phyloP scores from a whole-genome alignment of 1,140 invertebrate genomes.

The Daktulosphaira vitifoliae region DNA sequence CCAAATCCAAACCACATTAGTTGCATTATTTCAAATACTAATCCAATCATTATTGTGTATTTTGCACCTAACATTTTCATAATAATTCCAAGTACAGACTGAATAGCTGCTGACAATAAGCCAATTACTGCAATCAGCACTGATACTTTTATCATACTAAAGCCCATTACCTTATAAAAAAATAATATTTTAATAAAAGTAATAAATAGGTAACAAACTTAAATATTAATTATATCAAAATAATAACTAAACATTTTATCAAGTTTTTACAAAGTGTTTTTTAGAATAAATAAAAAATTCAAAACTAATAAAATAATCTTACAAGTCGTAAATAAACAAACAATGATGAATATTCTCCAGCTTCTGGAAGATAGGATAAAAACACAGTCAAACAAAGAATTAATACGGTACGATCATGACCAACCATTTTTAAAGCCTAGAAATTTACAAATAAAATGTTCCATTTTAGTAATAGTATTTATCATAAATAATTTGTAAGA shows the following conservation, averaged over 20 bases:
- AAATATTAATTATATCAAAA: too few species aligned
- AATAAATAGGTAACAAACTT: too few species aligned
- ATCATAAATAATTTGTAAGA: too few species aligned
- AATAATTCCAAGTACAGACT: conserved; percentile 79
- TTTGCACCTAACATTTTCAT: conserved; percentile 90
- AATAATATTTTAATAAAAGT: not conserved
- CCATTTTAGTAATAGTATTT: not conserved
- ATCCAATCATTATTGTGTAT: conserved; percentile 93
- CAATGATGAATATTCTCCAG: conserved; percentile 98
- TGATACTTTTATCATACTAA: conserved; percentile 88
- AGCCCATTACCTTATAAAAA: conserved; percentile 73
- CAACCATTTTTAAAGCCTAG: conserved; percentile 80
- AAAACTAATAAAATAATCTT: conserved; percentile 39
- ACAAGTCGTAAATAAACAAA: conserved; percentile 97
- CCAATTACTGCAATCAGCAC: conserved; percentile 97
- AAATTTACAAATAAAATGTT: conserved; percentile 34
- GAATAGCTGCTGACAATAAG: conserved; percentile 89
- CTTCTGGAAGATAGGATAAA: conserved; percentile 96
- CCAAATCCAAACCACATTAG: conserved; percentile 95
- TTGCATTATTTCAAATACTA: conserved; percentile 93
- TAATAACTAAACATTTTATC: too few species aligned
- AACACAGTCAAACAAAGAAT: conserved; percentile 96
- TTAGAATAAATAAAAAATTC: not conserved
- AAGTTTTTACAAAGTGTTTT: too few species aligned
- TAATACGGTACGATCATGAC: conserved; percentile 90